Base-by-base conservation (phyloP, 2,113 vertebrate species). In the Zeus faber region DNA sequence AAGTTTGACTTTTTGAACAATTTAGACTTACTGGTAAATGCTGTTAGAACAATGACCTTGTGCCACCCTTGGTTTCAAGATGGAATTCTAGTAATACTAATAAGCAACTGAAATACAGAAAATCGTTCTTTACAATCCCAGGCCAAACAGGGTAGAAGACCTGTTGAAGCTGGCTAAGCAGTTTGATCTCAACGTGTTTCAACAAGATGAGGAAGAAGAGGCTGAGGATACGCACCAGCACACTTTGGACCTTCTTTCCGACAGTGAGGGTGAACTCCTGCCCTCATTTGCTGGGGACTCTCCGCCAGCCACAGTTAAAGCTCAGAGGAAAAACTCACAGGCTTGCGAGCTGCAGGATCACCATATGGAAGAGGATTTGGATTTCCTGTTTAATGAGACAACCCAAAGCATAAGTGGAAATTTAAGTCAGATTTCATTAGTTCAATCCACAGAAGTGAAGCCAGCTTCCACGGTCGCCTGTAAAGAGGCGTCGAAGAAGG, bases 161-260 rank as follows among this genome's bases (percentile, higher is more conserved):
- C 88, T 98, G 40, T 91, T 95, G 90, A 93, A 92, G 58, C 77
- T 98, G 57, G 96, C 96, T 56, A 88, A 88, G 33, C 91, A 92
- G 72, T 96, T 98, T 72, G 96, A 98, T 84, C 90, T 90, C 81
- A 96, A 94, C 76, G 87, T 96, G 81, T 88, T 90, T 29, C 88
- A 77, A 29, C 76, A 79, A 20, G 91, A 91, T 35, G n/a, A n/a
- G n/a, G 80, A 88, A 33, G 81, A 81, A 0, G 50, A 65, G 9
- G 83, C 69, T 1, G 78, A 87, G 46, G 66, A 86, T 1, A 33
- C 51, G 3, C 65, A 60, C 39, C 72, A 63, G 58, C 67, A 57
- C 54, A 66, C 58, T 17, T 39, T 16, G 27, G 60, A 65, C 40
- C 47, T 60, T 0, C 65, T 27, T n/a, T 46, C 53, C 3, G 5